Percentiles rank a stretch among this genome's conserved stretches.
Conservation (phyloP, 2,888 invertebrate genomes). For the Eristalis tenax region DNA sequence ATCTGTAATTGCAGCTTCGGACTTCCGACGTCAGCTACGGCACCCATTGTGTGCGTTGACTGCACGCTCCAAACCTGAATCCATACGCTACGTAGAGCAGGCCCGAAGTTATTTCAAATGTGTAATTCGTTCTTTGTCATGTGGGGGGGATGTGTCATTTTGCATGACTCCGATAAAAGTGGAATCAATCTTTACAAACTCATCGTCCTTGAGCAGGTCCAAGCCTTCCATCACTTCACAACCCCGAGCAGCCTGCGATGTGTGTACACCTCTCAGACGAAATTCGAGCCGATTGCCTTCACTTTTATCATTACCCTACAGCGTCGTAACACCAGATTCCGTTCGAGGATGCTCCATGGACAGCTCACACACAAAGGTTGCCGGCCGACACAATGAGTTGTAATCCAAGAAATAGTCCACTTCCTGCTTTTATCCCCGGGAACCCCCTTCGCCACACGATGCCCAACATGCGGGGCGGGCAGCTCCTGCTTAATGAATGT, state of each 20-base stretch:
- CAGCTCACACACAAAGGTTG: neutral
- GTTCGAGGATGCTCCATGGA: conserved; percentile 9
- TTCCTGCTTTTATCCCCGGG: conserved; percentile 52
- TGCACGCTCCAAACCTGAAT: too few species aligned
- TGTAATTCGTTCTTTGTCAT: too few species aligned
- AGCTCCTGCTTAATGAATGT: conserved; percentile 43
- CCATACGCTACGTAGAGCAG: too few species aligned
- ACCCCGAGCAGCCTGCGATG: neutral
- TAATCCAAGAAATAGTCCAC: conserved; percentile 44
- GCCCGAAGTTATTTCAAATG: too few species aligned
- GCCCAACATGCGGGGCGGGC: neutral
- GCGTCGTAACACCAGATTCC: conserved; percentile 9
- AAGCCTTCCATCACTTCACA: neutral
- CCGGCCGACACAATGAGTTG: conserved; percentile 7
- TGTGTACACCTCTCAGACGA: neutral
- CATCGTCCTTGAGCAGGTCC: too few species aligned
- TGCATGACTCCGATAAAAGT: too few species aligned
- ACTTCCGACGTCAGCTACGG: too few species aligned
- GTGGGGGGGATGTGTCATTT: too few species aligned
- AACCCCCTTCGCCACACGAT: neutral
- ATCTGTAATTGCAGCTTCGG: too few species aligned
- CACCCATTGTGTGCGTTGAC: too few species aligned
- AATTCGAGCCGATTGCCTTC: neutral
- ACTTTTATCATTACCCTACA: neutral
- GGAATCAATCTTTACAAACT: too few species aligned